A percentile compares a stretch with the other conserved stretches of the same genome.
Evolutionary conservation across 2,888 invertebrate genomes (phyloP).

Genomic region (Mythimna lalbum): DNA sequence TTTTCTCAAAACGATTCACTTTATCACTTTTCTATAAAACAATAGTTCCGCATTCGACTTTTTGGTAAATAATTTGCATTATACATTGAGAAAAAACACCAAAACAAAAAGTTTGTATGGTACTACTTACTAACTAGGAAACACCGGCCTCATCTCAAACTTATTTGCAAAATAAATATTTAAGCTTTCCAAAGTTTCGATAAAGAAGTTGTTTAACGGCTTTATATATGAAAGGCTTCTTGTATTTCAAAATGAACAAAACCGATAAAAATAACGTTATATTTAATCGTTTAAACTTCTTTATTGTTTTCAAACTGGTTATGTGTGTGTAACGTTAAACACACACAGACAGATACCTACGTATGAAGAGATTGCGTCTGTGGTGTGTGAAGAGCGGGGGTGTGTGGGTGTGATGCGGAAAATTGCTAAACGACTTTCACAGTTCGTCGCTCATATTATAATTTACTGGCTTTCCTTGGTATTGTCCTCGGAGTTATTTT

Average conservation of each 20-base stretch:
- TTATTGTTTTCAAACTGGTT: conserved; percentile 4
- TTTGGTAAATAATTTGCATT: too few species aligned
- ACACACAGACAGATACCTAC: neutral
- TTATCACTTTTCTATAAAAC: too few species aligned
- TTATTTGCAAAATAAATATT: too few species aligned
- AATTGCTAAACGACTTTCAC: conserved; percentile 34
- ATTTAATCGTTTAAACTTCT: neutral
- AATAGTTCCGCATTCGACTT: too few species aligned
- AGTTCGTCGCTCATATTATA: conserved; percentile 24
- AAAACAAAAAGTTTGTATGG: too few species aligned
- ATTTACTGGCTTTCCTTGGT: conserved; percentile 11
- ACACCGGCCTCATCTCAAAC: too few species aligned
- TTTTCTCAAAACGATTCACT: too few species aligned
- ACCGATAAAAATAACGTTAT: conserved; percentile 4
- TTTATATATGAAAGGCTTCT: neutral
- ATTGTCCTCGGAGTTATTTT: conserved; percentile 15
- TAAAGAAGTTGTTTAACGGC: neutral
- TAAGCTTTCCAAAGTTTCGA: neutral
- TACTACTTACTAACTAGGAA: too few species aligned
- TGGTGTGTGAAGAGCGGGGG: neutral
- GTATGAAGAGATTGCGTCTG: neutral
- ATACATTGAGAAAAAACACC: too few species aligned
- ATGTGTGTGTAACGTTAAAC: conserved; percentile 30
- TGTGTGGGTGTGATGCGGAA: conserved; percentile 30
- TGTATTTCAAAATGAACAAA: neutral